These are phyloP conservation scores for Aleiodes alternator DNA, from an alignment of 2,888 invertebrate genomes.

Conservation along the genomic window DNA sequence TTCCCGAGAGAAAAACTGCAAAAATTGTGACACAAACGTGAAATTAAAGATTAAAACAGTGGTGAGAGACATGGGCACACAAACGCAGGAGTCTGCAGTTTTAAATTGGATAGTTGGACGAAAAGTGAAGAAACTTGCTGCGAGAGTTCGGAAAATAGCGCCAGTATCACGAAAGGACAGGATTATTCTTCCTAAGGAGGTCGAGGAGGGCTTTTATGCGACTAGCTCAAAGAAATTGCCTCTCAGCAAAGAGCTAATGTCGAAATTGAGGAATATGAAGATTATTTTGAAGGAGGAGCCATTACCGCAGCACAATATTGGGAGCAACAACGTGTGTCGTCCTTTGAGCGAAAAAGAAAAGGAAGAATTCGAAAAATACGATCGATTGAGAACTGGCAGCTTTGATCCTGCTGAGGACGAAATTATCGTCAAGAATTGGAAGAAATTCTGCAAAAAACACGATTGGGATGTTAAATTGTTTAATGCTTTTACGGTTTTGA, in stretches of 20 bases:
- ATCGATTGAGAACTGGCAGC: constrained; percentile 55
- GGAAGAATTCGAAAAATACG: constrained; percentile 51
- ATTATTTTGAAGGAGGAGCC: constrained; percentile 53
- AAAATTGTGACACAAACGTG: neutral
- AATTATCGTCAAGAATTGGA: constrained; percentile 62
- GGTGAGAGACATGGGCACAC: constrained; percentile 12
- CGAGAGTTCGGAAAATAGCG: neutral
- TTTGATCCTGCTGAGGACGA: constrained; percentile 59
- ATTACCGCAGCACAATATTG: constrained; percentile 63
- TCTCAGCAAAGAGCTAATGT: neutral
- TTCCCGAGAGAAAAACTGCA: neutral
- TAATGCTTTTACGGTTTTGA: constrained; percentile 63
- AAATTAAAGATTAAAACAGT: neutral
- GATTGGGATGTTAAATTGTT: constrained; percentile 60
- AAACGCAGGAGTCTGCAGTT: constrained; percentile 1
- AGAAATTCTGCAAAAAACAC: constrained; percentile 65
- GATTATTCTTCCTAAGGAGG: neutral
- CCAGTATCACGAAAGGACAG: constrained; percentile 1
- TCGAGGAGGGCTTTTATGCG: neutral
- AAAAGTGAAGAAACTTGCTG: neutral
- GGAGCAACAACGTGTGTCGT: constrained; percentile 60
- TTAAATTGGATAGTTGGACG: neutral
- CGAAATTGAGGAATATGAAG: neutral
- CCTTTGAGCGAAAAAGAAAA: constrained; percentile 52
- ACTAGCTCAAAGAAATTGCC: neutral